Evolutionary conservation across 1,140 invertebrate species (phyloP), one percentile per base, ranked within the genome.

Genomic region (Plodia interpunctella): DNA sequence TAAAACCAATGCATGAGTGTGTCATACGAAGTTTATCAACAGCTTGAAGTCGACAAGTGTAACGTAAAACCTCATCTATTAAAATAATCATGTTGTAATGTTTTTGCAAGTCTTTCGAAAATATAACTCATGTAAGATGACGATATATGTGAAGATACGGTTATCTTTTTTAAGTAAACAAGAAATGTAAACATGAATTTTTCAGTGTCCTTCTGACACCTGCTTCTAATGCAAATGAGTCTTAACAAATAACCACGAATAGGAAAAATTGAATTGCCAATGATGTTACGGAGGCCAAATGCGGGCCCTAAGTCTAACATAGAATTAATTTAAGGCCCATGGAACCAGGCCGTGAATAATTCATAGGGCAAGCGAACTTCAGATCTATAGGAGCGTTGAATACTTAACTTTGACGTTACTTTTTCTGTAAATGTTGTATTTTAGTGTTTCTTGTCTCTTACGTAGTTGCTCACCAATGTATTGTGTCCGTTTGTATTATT

Each of bases 281-380:
- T 15, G 38, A 8, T 11, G 38, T 17, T 44, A 44, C 38, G 15
- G 15, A 44, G 2, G 13, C 15, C 38, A 15, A 44, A 44, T 17
- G 15, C 38, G 38, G 38, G 15, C 5, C 15, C 38, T 32, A 32
- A 32, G 30, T 32, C 38, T 44, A 44, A 44, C 38, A 44, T 44
- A 44, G 38, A n/a, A 44, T 44, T 44, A 44, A 44, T 44, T 44
- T 44, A 9, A 11, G 30, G 30, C 30, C 38, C 38, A 44, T n/a
- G 38, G 38, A n/a, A 2, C 15, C 38, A 10, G 38, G 13, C 13
- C 13, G 2, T 44, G 38, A 44, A 44, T 44, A 15, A 44, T 44
- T 44, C 38, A 44, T 44, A 15, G 10, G 38, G 1, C 38, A 44
- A 44, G n/a, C 0, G 38, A 44, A 44, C 38, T 6, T 32, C 11